phyloP scores from a whole-genome alignment of 2,888 invertebrate genomes.

The Athalia rosae region DNA sequence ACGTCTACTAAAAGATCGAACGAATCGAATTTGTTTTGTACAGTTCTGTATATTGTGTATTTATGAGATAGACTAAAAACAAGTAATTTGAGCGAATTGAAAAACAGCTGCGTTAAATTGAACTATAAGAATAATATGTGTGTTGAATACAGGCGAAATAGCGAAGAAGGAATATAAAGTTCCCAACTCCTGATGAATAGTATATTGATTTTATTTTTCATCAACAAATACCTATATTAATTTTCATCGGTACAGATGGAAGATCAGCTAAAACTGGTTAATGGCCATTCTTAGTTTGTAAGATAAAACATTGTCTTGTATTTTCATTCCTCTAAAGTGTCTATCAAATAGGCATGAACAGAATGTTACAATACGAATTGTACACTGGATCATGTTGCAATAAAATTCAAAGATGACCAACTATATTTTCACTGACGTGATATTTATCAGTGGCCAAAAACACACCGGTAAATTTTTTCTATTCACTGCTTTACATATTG shows the following conservation, averaged over 20 bases:
- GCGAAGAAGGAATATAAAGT: constrained; percentile 18
- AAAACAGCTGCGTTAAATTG: constrained; percentile 6
- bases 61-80: constrained; percentile 9
- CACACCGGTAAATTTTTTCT: not conserved
- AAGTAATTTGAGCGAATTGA: constrained; percentile 1
- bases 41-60: constrained; percentile 23
- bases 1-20: not conserved
- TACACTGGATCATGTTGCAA: constrained; percentile 29
- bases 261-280: too few relatives aligned
- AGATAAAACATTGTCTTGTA: not conserved
- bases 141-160: not conserved
- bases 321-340: not conserved
- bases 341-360: constrained; percentile 31
- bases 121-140: constrained; percentile 6
- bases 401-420: constrained; percentile 32
- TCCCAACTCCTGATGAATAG: constrained; percentile 32
- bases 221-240: not conserved
- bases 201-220: not conserved
- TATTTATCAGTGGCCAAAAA: not conserved
- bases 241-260: not conserved
- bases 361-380: constrained; percentile 33
- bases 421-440: not conserved
- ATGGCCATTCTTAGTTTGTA: too few relatives aligned
- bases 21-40: constrained; percentile 31
- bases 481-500: not conserved